Evolutionary conservation across 2,797 vertebrate genomes (phyloP).

Genomic region (Crypturellus tataupa): DNA sequence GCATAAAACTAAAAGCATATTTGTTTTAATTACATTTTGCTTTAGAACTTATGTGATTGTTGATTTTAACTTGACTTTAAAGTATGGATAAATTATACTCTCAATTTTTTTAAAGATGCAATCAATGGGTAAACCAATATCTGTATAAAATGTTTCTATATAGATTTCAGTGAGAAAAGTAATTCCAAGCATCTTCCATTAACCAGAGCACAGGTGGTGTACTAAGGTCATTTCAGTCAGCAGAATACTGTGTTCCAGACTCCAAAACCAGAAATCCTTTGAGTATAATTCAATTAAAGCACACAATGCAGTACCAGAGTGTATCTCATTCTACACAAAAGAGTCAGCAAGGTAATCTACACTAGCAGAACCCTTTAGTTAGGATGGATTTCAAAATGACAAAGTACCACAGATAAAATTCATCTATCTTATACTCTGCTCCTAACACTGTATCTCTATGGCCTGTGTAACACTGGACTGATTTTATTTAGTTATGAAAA

Average conservation of each 20-base stretch:
- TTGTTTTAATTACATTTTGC: neutral
- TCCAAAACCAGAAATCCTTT: neutral
- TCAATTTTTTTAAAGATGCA: too few species aligned
- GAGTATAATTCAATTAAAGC: neutral
- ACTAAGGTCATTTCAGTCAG: neutral
- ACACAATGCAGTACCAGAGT: neutral
- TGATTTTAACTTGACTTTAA: neutral
- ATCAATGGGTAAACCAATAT: neutral
- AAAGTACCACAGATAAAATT: neutral
- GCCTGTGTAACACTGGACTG: neutral
- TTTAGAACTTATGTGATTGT: neutral
- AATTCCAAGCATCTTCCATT: neutral
- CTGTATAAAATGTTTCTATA: neutral
- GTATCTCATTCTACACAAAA: neutral
- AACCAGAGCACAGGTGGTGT: neutral
- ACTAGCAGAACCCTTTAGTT: neutral
- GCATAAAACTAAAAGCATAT: neutral
- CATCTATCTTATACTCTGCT: neutral
- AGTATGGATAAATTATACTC: neutral
- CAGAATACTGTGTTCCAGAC: neutral
- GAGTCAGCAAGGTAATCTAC: neutral
- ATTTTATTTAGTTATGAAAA: neutral
- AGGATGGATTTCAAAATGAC: neutral
- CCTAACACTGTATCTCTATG: rapidly evolving
- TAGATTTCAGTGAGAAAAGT: neutral